These are phyloP conservation scores for Monomorium pharaonis DNA, from an alignment of 1,140 invertebrate genomes.

Conservation along the genomic window DNA sequence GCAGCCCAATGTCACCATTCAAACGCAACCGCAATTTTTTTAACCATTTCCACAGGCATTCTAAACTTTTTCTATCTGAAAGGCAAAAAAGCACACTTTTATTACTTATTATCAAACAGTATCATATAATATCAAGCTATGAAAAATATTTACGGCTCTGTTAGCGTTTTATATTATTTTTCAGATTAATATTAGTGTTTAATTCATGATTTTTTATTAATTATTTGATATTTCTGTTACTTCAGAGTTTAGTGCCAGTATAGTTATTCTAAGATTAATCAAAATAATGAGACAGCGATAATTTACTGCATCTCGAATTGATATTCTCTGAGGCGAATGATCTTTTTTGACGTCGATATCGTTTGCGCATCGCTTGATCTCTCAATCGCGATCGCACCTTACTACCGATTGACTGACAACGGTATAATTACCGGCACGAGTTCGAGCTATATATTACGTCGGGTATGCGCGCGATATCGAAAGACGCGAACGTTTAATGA, in stretches of 20 bases:
- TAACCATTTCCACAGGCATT: neutral
- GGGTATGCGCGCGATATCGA: slow-evolving; percentile 43
- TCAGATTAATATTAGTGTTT: neutral
- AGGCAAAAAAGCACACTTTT: neutral
- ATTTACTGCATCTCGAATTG: slow-evolving; percentile 9
- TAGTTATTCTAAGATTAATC: neutral
- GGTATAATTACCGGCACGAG: slow-evolving; percentile 72
- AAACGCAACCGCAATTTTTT: slow-evolving; percentile 1
- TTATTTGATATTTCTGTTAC: neutral
- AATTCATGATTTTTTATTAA: neutral
- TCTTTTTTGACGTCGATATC: slow-evolving; percentile 20
- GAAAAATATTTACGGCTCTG: neutral
- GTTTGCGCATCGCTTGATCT: slow-evolving; percentile 68
- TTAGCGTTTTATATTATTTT: neutral
- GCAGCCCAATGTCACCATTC: neutral
- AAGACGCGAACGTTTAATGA: slow-evolving; percentile 51
- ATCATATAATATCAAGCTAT: neutral
- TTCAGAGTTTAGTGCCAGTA: neutral
- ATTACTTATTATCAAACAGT: neutral
- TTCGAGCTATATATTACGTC: slow-evolving; percentile 63
- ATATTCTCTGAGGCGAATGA: neutral
- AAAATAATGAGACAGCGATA: neutral
- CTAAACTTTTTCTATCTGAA: neutral
- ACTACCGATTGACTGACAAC: slow-evolving; percentile 70
- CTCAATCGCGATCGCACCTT: slow-evolving; percentile 72